Evolutionary conservation across 2,113 vertebrate species (phyloP), one percentile per base, ranked within the genome.

Genomic region (Entelurus aequoreus): DNA sequence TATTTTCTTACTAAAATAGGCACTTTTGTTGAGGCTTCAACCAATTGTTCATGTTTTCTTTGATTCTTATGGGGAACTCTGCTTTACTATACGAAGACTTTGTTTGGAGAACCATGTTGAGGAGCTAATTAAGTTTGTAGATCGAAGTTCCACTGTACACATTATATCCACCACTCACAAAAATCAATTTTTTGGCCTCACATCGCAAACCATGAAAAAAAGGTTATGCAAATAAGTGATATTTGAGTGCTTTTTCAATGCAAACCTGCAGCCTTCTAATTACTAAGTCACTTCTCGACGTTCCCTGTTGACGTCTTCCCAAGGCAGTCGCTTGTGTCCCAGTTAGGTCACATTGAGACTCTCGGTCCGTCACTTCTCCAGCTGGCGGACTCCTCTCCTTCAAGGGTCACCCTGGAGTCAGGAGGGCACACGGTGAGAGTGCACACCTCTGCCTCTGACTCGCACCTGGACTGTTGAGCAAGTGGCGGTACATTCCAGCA

Each of bases 381-480:
- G 89, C 88, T 86, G 88, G 83, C 77, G 72, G 68, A 58, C 66
- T 81, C 68, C 66, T 58, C 65, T 59, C 69, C 75, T 49, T 48
- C 28, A 75, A 65, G 79, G 86, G 84, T 86, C 81, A 84, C 28
- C 62, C 50, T 57, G 54, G 9, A 71, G 68, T 51, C 66, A 69
- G 53, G 75, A 76, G 82, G 83, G 72, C 69, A 74, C 74, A 72
- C 66, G 71, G 19, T 78, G 52, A 68, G 71, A 62, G 49, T 58
- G 50, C 48, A 57, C 58, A 62, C 38, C 11, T 63, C 59, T 38
- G 59, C 12, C 11, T 28, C n/a, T 37, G 62, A 56, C 36, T 37
- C 51, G 66, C 78, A 78, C 76, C 76, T 80, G 78, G 75, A 36
- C 13, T 59, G 77, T 78, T 79, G 66, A 83, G 68, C 60, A 82